These are phyloP conservation scores for Palaemon carinicauda DNA, from an alignment of 1,140 invertebrate species.

Conservation along the genomic window DNA sequence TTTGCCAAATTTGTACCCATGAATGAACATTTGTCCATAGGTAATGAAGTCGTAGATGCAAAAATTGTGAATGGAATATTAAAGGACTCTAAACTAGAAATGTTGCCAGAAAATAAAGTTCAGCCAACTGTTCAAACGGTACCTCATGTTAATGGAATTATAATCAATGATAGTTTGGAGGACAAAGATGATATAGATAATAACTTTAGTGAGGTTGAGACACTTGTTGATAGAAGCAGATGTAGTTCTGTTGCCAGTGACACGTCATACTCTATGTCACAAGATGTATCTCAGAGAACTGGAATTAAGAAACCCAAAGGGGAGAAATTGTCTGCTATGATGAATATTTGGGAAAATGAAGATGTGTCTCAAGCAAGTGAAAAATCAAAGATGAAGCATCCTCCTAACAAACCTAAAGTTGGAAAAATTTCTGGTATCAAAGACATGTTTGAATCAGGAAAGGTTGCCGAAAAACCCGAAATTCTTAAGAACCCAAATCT, in stretches of 20 bases:
- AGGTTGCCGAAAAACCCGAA: background rate
- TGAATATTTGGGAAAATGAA: too few relatives aligned
- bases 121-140: too few relatives aligned
- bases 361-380: too few relatives aligned
- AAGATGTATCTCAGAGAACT: conserved; percentile 18
- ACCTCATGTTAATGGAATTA: too few relatives aligned
- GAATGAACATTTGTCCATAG: too few relatives aligned
- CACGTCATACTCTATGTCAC: conserved; percentile 18
- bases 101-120: too few relatives aligned
- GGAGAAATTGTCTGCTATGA: too few relatives aligned
- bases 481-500: background rate
- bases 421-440: conserved; percentile 46
- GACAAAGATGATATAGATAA: background rate
- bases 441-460: conserved; percentile 48
- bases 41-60: too few relatives aligned
- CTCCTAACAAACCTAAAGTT: background rate
- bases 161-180: background rate
- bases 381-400: too few relatives aligned
- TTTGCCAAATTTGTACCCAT: too few relatives aligned
- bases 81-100: too few relatives aligned
- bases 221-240: conserved; percentile 2
- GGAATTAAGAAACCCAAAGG: background rate
- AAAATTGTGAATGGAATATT: too few relatives aligned
- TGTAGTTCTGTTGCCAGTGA: conserved; percentile 44
- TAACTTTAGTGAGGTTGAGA: background rate